phyloP scores from a whole-genome alignment of 2,113 vertebrate genomes.

The Poeciliopsis prolifica region DNA sequence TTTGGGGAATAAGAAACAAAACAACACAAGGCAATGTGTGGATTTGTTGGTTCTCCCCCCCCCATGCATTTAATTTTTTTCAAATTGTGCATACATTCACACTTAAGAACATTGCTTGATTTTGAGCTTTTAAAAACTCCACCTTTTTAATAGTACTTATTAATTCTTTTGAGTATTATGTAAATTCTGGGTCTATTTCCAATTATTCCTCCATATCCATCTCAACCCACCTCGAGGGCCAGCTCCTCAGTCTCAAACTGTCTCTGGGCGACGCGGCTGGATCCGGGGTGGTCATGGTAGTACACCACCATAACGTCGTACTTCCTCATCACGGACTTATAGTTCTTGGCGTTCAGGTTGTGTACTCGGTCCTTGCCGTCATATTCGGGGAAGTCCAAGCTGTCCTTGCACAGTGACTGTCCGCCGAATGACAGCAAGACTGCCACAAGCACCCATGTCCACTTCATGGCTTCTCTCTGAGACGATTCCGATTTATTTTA shows the following conservation, averaged over 20 bases:
- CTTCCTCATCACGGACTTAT: constrained; percentile 89
- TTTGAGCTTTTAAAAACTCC: constrained; percentile 2
- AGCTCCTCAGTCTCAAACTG: constrained; percentile 91
- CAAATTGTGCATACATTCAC: background rate
- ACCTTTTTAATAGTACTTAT: background rate
- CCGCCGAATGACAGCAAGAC: constrained; percentile 71
- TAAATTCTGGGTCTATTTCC: constrained; percentile 2
- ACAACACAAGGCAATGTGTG: background rate
- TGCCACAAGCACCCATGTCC: constrained; percentile 79
- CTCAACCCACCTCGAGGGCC: constrained; percentile 86
- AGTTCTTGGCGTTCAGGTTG: constrained; percentile 87
- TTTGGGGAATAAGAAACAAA: background rate
- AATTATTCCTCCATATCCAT: constrained; percentile 3
- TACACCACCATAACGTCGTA: constrained; percentile 89
- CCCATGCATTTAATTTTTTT: background rate
- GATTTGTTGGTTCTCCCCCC: background rate
- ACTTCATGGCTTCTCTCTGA: constrained; percentile 78
- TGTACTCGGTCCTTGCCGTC: constrained; percentile 90
- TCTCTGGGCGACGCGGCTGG: constrained; percentile 85
- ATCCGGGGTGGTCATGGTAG: constrained; percentile 86
- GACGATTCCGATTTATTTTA: constrained; percentile 11
- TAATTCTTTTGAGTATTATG: fast-evolving
- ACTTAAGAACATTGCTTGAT: background rate
- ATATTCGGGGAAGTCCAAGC: constrained; percentile 87
- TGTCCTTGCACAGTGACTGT: constrained; percentile 76